Percentiles rank a stretch among this genome's conserved stretches.
Conservation (phyloP, 1,140 invertebrate species). For the Brachionus asplanchnoidis region DNA sequence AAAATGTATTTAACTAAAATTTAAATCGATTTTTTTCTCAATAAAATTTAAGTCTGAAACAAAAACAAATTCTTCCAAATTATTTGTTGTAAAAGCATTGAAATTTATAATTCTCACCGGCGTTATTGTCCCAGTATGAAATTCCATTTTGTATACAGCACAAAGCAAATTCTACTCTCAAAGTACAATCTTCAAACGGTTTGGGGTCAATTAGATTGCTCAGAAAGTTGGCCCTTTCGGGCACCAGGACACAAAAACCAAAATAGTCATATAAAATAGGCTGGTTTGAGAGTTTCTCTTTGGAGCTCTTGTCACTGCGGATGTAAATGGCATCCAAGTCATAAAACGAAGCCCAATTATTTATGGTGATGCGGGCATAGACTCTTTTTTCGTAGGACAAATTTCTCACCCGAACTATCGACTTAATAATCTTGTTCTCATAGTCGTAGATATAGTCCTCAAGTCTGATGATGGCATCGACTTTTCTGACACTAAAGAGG, state of each 20-base stretch:
- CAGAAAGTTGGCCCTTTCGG: neutral
- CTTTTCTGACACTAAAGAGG: neutral
- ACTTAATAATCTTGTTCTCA: slow-evolving; percentile 25
- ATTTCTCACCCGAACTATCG: neutral
- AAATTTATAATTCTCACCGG: slow-evolving; percentile 36
- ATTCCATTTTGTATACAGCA: neutral
- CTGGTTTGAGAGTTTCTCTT: neutral
- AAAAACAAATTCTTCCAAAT: neutral
- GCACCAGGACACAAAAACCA: slow-evolving; percentile 7
- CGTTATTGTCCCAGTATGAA: slow-evolving; percentile 32
- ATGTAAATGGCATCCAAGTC: slow-evolving; percentile 34
- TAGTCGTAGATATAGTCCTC: slow-evolving; percentile 29
- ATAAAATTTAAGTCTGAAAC: neutral
- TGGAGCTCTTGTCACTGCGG: slow-evolving; percentile 5
- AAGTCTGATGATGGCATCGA: neutral
- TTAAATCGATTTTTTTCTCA: neutral
- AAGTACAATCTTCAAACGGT: slow-evolving; percentile 8
- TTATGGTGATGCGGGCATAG: neutral
- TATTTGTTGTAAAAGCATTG: slow-evolving; percentile 40
- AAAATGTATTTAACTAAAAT: neutral
- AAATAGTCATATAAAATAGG: neutral
- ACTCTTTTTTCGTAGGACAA: slow-evolving; percentile 8
- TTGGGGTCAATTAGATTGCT: neutral
- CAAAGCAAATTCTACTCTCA: slow-evolving; percentile 36
- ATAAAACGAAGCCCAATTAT: slow-evolving; percentile 9